Evolutionary conservation across 2,797 vertebrate genomes (phyloP).

Genomic region (Paedocypris micromegethes): DNA sequence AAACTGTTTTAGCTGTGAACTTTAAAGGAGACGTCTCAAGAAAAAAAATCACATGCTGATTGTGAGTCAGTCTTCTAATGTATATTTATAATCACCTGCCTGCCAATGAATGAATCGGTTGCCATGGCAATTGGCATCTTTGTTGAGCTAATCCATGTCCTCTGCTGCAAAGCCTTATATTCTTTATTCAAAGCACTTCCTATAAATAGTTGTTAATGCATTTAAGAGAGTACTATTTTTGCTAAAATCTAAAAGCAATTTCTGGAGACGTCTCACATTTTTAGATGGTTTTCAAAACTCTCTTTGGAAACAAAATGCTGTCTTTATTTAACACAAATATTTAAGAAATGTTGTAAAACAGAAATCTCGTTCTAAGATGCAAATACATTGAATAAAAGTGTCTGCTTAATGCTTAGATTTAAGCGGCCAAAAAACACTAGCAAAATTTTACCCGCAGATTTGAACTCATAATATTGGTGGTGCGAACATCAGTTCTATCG

Average conservation of each 20-base stretch:
- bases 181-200: constrained; percentile 39
- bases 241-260: constrained; percentile 21
- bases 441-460: too few species aligned
- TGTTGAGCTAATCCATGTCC: constrained; percentile 30
- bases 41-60: not conserved
- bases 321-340: too few species aligned
- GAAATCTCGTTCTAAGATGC: too few species aligned
- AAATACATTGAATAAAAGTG: not conserved
- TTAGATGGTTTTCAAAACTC: not conserved
- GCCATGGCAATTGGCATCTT: constrained; percentile 53
- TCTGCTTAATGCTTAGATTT: not conserved
- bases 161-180: constrained; percentile 34
- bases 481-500: too few species aligned
- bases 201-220: constrained; percentile 34
- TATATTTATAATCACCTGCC: constrained; percentile 31
- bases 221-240: constrained; percentile 18
- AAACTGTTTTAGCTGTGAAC: too few species aligned
- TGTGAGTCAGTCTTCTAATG: constrained; percentile 5
- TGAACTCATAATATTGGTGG: too few species aligned
- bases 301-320: too few species aligned
- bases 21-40: not conserved
- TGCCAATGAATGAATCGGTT: constrained; percentile 48
- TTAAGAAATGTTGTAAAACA: too few species aligned
- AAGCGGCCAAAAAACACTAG: too few species aligned
- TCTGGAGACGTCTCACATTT: not conserved